phyloP scores from a whole-genome alignment of 2,113 vertebrate species.

The Thamnophis sirtalis region DNA sequence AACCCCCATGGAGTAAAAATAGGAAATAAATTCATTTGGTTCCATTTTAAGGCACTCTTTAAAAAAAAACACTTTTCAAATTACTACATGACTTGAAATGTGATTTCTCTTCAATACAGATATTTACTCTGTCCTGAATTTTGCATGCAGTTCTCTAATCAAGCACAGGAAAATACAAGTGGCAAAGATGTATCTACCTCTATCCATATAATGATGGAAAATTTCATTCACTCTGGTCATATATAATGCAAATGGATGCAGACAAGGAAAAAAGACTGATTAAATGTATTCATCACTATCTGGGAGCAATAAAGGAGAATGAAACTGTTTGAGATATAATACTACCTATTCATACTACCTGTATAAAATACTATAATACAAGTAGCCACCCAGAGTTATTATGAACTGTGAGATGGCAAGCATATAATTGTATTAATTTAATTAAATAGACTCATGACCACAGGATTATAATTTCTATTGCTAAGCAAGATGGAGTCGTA shows the following conservation, averaged over 20 bases:
- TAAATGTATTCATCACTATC: neutral
- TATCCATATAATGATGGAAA: neutral
- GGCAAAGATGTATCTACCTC: neutral
- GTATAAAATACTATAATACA: neutral
- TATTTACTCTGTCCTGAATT: neutral
- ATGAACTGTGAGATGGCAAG: neutral
- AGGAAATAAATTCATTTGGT: neutral
- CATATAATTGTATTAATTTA: neutral
- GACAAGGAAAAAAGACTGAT: neutral
- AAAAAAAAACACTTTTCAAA: neutral
- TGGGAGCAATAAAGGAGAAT: neutral
- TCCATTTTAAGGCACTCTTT: neutral
- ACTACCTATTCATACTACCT: neutral
- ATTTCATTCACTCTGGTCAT: neutral
- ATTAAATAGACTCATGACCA: neutral
- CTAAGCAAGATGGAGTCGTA: neutral
- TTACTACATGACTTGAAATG: neutral
- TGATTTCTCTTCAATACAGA: neutral
- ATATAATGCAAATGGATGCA: neutral
- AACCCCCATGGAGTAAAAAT: neutral
- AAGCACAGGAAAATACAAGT: neutral
- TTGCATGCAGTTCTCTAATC: neutral
- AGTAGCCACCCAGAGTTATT: neutral
- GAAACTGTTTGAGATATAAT: neutral
- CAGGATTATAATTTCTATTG: neutral